Base-by-base conservation (phyloP, 2,888 invertebrate species). In the Drepana falcataria region DNA sequence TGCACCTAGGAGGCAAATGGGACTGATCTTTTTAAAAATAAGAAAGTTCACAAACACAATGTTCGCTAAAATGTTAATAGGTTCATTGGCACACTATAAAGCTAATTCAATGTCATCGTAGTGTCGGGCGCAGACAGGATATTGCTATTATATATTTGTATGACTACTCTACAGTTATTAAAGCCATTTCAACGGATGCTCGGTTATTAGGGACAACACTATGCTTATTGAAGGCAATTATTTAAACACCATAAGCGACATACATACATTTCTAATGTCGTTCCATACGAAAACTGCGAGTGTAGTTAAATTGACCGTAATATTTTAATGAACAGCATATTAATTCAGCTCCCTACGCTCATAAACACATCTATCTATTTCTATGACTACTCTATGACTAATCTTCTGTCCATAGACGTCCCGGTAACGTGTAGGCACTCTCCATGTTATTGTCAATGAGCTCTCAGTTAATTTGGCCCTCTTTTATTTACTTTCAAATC, bases 41-140 rank as follows among this genome's bases (percentile, higher is more conserved):
- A 48, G 35, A 44, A 58, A 56, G 57, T 55, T 59, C 57, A 60
- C 59, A 61, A 65, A 66, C 63, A 63, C 53, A 52, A 51, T 63
- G 71, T 74, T 77, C 69, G 64, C 66, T 64, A 73, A 78, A 71
- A 72, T 73, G 75, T 79, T 85, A 80, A 87, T 83, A 83, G 83
- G 87, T 85, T 88, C 77, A 80, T 87, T 88, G 85, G 79, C 87
- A 75, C 75, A 61, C 78, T 78, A 79, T 44, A 79, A 81, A 69
- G 59, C 73, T 69, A 71, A 71, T 75, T 79, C 82, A 85, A 81
- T 83, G 85, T 80, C 81, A 75, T 55, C 62, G 68, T 62, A 67
- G 59, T 64, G 64, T 63, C 71, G 67, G 60, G 56, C 58, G 64
- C 59, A 73, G 64, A 64, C 60, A 65, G 59, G 58, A 61, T 58